phyloP scores from a whole-genome alignment of 2,113 vertebrate genomes.

The Pollimyrus isidori region DNA sequence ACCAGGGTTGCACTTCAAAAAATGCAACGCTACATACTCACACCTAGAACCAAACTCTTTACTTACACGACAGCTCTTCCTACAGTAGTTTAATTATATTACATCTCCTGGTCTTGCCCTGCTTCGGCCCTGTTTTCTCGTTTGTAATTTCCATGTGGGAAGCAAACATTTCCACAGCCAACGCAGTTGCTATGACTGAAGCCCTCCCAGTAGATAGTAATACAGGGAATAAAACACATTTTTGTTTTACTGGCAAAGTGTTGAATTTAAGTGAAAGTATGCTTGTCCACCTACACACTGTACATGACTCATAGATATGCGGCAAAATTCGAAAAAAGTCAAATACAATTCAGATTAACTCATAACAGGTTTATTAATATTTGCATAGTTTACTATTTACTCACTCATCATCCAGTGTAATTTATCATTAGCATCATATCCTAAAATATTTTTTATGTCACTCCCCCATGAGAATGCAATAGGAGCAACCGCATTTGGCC shows the following conservation, averaged over 20 bases:
- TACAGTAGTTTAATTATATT: neutral
- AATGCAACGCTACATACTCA: neutral
- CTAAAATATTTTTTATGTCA: neutral
- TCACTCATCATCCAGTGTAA: neutral
- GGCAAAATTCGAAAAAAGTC: neutral
- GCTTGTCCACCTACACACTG: neutral
- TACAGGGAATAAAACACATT: neutral
- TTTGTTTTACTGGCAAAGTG: conserved; percentile 7
- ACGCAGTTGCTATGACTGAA: neutral
- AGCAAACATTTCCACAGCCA: neutral
- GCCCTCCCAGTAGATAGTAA: neutral
- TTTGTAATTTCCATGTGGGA: neutral
- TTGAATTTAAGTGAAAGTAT: neutral
- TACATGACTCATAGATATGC: neutral
- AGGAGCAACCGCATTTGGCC: too few species aligned
- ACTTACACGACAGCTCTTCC: neutral
- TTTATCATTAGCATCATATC: neutral
- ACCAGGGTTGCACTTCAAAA: neutral
- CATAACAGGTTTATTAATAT: neutral
- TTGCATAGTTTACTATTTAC: neutral
- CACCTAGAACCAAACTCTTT: neutral
- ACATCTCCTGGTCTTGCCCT: neutral
- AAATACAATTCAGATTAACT: neutral
- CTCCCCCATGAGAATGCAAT: too few species aligned
- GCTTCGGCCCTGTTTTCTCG: neutral